Evolutionary conservation across 2,113 vertebrate genomes (phyloP).

Genomic region (Patagioenas fasciata): DNA sequence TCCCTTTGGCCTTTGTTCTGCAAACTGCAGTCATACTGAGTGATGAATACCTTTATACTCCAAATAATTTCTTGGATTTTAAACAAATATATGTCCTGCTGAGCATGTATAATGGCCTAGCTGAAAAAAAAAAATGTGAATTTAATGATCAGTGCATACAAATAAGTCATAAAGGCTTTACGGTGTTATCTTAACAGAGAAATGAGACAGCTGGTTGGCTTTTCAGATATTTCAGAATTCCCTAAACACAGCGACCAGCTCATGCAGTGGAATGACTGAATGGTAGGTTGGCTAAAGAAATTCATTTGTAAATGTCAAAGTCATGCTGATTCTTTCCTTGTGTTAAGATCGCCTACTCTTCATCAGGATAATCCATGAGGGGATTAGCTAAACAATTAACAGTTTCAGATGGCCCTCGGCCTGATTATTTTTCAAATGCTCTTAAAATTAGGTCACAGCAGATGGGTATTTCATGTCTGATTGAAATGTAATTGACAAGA

Average conservation of each 20-base stretch:
- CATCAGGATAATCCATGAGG: slow-evolving; percentile 16
- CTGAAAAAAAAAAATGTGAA: not conserved
- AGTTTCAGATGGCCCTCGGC: not conserved
- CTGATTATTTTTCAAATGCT: slow-evolving; percentile 38
- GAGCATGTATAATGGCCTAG: not conserved
- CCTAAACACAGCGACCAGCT: not conserved
- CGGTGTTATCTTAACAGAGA: not conserved
- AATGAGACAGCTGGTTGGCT: not conserved
- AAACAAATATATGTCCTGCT: slow-evolving; percentile 12
- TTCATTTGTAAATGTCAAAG: not conserved
- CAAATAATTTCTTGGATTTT: slow-evolving; percentile 19
- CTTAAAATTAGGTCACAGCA: slow-evolving; percentile 16
- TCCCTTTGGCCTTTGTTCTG: slow-evolving; percentile 11
- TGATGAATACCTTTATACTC: not conserved
- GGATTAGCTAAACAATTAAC: slow-evolving; percentile 40
- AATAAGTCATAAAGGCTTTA: not conserved
- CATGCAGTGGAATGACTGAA: not conserved
- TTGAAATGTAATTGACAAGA: not conserved
- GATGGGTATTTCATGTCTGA: not conserved
- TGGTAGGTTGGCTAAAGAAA: not conserved
- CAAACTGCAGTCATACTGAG: not conserved
- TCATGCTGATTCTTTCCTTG: not conserved
- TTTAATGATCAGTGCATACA: not conserved
- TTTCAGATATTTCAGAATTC: not conserved
- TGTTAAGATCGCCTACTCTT: not conserved